Conservation (phyloP, 2,888 invertebrate genomes). For the Blomia tropicalis region DNA sequence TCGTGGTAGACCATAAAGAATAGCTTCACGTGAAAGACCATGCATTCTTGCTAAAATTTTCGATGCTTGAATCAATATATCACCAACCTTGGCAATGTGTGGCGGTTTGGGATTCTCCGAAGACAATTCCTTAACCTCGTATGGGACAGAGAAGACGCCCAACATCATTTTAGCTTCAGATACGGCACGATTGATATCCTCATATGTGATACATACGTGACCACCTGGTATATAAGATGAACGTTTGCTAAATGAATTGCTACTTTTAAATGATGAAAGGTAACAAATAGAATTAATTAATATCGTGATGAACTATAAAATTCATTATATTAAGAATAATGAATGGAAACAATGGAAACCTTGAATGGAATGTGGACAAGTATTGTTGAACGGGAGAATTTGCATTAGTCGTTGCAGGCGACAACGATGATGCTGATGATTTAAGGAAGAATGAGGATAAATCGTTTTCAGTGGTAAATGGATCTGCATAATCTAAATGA, state of each 20-base stretch:
- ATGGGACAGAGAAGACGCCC: constrained; percentile 29
- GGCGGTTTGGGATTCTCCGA: constrained; percentile 30
- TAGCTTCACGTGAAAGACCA: constrained; percentile 34
- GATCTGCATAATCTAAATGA: no score
- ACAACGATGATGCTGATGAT: not conserved
- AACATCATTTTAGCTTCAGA: constrained; percentile 29
- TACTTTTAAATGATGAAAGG: not conserved
- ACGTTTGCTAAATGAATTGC: constrained; percentile 14
- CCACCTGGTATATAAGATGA: constrained; percentile 26
- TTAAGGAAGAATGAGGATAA: not conserved
- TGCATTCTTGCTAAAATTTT: constrained; percentile 29
- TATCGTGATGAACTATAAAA: no score
- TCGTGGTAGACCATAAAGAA: constrained; percentile 35
- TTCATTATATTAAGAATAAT: not conserved
- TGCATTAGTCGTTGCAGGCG: no score
- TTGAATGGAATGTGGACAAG: not conserved
- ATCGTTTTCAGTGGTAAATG: not conserved
- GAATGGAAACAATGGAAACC: not conserved
- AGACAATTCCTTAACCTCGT: constrained; percentile 30
- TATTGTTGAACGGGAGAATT: not conserved
- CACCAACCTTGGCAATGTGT: constrained; percentile 29
- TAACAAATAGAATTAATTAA: not conserved
- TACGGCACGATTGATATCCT: constrained; percentile 30
- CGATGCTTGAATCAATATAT: constrained; percentile 29
- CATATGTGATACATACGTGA: constrained; percentile 30